Evolutionary conservation across 2,797 vertebrate species (phyloP).

Genomic region (Phoeniculus purpureus): DNA sequence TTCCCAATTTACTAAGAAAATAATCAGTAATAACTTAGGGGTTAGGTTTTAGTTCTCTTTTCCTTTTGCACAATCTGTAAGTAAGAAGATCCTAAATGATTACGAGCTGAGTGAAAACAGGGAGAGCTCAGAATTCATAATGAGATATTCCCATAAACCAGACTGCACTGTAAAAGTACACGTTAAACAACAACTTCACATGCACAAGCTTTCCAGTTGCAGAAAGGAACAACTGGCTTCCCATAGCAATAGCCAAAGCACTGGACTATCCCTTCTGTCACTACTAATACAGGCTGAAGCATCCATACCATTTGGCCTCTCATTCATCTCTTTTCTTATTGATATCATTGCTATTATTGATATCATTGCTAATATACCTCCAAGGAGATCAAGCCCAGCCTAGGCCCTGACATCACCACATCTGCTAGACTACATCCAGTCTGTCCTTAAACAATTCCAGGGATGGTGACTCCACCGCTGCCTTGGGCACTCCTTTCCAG

Average conservation of each 20-base stretch:
- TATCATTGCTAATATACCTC: too few relatives aligned
- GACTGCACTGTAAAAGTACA: neutral
- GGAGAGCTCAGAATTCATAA: neutral
- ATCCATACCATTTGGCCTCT: neutral
- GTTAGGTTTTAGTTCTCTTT: neutral
- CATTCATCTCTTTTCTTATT: neutral
- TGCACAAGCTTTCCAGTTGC: neutral
- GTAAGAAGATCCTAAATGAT: neutral
- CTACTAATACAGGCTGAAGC: neutral
- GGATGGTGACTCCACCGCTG: too few relatives aligned
- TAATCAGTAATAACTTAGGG: accelerated
- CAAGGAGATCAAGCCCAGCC: too few relatives aligned
- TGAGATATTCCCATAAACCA: neutral
- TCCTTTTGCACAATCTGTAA: neutral
- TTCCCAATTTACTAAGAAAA: neutral
- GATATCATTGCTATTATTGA: too few relatives aligned
- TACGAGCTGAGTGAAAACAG: neutral
- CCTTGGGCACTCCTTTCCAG: too few relatives aligned
- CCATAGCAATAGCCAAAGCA: neutral
- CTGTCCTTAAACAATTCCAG: too few relatives aligned
- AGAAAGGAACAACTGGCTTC: neutral
- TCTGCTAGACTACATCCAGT: too few relatives aligned
- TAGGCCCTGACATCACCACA: too few relatives aligned
- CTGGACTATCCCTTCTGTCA: neutral
- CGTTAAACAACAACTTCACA: neutral